Evolutionary conservation across 2,888 invertebrate genomes (phyloP).

Genomic region (Aphodius sticticus): DNA sequence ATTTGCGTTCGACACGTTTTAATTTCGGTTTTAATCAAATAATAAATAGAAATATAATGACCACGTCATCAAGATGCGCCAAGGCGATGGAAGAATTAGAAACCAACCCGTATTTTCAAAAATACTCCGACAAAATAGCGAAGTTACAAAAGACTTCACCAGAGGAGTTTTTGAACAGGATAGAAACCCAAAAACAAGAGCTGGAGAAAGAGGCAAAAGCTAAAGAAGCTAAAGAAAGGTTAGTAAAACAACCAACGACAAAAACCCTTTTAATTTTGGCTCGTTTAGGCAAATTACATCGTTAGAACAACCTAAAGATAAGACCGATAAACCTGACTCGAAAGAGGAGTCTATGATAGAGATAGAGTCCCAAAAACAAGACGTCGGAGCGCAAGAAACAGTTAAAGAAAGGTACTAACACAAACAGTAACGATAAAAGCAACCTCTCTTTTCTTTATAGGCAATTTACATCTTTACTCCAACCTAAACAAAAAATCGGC

Average conservation of each 20-base stretch:
- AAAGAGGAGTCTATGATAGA: neutral
- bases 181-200: constrained; percentile 64
- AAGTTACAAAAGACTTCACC: constrained; percentile 77
- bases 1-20: neutral
- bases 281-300: neutral
- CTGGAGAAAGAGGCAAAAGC: constrained; percentile 49
- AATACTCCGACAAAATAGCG: constrained; percentile 81
- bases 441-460: constrained; percentile 53
- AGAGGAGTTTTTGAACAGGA: constrained; percentile 73
- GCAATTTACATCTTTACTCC: constrained; percentile 70
- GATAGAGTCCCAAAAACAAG: too few relatives aligned
- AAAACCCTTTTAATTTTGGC: neutral
- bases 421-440: neutral
- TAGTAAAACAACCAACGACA: neutral
- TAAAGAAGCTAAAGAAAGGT: constrained; percentile 34
- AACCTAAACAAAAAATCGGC: constrained; percentile 66
- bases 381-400: constrained; percentile 47
- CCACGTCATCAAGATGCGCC: constrained; percentile 58
- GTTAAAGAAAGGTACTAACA: constrained; percentile 54
- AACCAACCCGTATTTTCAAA: constrained; percentile 81
- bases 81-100: constrained; percentile 66
- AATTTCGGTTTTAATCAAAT: neutral
- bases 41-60: constrained; percentile 53
- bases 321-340: neutral
- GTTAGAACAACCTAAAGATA: neutral